Evolutionary conservation across 2,888 invertebrate species (phyloP).

Genomic region (Ornithoptera alexandrae): DNA sequence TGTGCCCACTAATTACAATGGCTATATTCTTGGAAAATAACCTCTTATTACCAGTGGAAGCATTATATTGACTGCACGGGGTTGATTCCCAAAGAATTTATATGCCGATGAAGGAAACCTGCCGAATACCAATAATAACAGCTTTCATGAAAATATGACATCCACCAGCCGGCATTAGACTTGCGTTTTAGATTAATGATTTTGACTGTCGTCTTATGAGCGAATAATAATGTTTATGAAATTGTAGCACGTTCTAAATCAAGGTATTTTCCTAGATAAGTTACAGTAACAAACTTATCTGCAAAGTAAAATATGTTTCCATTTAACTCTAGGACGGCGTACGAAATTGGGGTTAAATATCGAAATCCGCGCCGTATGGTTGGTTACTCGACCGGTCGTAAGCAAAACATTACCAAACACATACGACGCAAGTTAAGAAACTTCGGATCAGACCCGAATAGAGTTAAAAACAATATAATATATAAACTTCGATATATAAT

Average conservation of each 20-base stretch:
- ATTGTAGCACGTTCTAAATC: background rate
- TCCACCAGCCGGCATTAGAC: too few relatives aligned
- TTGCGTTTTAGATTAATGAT: too few relatives aligned
- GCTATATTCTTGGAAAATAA: too few relatives aligned
- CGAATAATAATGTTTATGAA: too few relatives aligned
- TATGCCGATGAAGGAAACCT: too few relatives aligned
- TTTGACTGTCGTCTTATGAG: too few relatives aligned
- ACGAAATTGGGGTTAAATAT: constrained; percentile 23
- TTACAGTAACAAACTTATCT: background rate
- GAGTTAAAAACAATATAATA: background rate
- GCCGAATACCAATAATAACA: too few relatives aligned
- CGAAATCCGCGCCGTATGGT: constrained; percentile 18
- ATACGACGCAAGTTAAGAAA: constrained; percentile 5
- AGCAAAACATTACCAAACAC: constrained; percentile 22
- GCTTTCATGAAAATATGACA: too few relatives aligned
- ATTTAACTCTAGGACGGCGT: constrained; percentile 9
- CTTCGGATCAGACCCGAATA: background rate
- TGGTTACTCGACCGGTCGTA: constrained; percentile 13
- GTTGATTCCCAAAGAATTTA: too few relatives aligned
- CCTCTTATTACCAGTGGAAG: too few relatives aligned
- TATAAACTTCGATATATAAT: background rate
- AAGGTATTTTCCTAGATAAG: background rate
- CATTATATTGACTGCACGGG: too few relatives aligned
- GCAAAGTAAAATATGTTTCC: constrained; percentile 10
- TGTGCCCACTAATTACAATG: too few relatives aligned